phyloP scores from a whole-genome alignment of 2,797 vertebrate genomes.

The Ibycter americanus region DNA sequence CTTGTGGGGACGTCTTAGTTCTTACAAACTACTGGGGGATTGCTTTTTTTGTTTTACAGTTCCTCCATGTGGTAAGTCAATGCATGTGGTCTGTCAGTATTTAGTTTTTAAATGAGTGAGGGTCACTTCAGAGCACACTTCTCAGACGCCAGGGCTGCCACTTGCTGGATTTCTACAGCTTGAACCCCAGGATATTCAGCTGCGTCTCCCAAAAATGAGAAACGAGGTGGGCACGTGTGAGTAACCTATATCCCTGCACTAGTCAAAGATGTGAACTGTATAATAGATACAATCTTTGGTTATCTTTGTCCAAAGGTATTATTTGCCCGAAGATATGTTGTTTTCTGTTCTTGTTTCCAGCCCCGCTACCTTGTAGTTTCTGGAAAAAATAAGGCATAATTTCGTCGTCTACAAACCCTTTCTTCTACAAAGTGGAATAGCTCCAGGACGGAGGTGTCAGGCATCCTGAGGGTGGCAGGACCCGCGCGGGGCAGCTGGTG shows the following conservation, averaged over 20 bases:
- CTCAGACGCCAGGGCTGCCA: neutral
- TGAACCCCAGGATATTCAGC: neutral
- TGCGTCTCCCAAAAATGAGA: neutral
- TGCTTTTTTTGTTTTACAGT: neutral
- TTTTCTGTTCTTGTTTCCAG: neutral
- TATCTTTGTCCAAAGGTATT: neutral
- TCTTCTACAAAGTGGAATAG: accelerated
- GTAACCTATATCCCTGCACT: too few relatives aligned
- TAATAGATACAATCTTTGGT: neutral
- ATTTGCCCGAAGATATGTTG: neutral
- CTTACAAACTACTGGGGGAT: neutral
- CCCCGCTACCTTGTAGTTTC: neutral
- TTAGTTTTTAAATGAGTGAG: accelerated
- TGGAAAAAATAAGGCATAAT: neutral
- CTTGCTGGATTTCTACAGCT: neutral
- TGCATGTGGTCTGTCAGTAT: neutral
- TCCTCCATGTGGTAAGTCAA: neutral
- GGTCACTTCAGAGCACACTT: neutral
- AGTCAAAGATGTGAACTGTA: neutral
- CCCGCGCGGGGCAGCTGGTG: accelerated
- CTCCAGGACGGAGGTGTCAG: neutral
- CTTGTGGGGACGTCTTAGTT: neutral
- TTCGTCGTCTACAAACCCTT: neutral
- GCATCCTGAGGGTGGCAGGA: neutral
- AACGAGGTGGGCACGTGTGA: accelerated